phyloP scores from a whole-genome alignment of 2,888 invertebrate genomes.

The Biston stratarius region DNA sequence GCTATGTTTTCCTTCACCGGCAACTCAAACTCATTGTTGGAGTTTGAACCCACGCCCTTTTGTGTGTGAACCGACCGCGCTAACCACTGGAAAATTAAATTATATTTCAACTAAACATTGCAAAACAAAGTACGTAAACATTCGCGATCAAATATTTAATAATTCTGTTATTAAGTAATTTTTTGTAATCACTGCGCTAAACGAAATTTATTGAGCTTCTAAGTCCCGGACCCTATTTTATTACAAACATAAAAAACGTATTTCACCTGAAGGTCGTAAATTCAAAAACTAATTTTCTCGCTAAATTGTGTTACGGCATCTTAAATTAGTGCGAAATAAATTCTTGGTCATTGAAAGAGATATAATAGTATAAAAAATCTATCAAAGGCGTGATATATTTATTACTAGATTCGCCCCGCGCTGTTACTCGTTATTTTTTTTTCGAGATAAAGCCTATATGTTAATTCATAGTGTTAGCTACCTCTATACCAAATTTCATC shows the following conservation, averaged over 20 bases:
- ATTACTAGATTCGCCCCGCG: too few relatives aligned
- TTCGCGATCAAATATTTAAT: neutral
- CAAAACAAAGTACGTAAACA: neutral
- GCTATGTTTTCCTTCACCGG: too few relatives aligned
- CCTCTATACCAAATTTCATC: too few relatives aligned
- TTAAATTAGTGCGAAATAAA: conserved; percentile 38
- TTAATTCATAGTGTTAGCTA: too few relatives aligned
- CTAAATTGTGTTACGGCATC: conserved; percentile 41
- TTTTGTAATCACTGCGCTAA: conserved; percentile 5
- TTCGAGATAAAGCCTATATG: too few relatives aligned
- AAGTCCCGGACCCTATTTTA: conserved; percentile 27
- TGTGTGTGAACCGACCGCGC: too few relatives aligned
- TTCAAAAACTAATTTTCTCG: conserved; percentile 44
- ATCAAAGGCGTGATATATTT: too few relatives aligned
- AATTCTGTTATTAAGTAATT: neutral
- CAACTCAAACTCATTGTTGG: too few relatives aligned
- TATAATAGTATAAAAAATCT: conserved; percentile 34
- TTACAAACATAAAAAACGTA: conserved; percentile 36
- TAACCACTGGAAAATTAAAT: too few relatives aligned
- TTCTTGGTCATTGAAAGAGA: conserved; percentile 10
- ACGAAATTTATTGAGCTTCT: conserved; percentile 22
- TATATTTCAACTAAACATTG: neutral
- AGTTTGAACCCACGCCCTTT: too few relatives aligned
- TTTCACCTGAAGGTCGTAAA: conserved; percentile 43
- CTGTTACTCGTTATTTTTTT: too few relatives aligned